These are phyloP conservation scores for Diadema setosum DNA, from an alignment of 35 echinoderm and acorn worm genomes.

Conservation along the genomic window DNA sequence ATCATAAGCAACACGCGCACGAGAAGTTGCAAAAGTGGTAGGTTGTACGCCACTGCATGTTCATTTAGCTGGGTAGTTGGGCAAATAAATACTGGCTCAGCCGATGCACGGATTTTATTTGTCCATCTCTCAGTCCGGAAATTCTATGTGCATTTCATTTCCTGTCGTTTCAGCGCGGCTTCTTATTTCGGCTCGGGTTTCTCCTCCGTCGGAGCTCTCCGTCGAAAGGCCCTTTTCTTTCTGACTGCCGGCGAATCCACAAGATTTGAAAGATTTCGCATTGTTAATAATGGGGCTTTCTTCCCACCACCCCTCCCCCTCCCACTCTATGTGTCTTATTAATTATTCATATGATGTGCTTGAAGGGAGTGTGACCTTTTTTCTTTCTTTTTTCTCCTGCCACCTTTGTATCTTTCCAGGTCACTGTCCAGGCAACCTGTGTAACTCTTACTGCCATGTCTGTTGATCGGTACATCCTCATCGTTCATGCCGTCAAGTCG, in stretches of 20 bases:
- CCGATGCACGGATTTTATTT: not conserved
- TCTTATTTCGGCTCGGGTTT: not conserved
- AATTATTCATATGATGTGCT: not conserved
- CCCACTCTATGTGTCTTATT: not conserved
- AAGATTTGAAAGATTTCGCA: not conserved
- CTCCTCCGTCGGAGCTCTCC: not conserved
- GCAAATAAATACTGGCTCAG: no score
- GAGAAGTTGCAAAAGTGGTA: no score
- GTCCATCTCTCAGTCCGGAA: not conserved
- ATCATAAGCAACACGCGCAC: no score
- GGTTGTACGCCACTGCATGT: no score
- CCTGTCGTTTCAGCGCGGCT: not conserved
- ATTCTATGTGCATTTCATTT: not conserved
- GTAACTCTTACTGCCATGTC: slow-evolving; percentile 91
- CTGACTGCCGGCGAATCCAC: not conserved
- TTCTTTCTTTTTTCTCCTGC: no score
- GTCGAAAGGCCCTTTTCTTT: not conserved
- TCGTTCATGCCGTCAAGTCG: slow-evolving; percentile 91
- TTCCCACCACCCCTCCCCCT: not conserved
- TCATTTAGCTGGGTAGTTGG: no score
- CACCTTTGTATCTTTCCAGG: slow-evolving; percentile 28
- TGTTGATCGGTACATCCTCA: slow-evolving; percentile 82
- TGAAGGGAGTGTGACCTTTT: not conserved
- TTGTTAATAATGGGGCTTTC: not conserved
- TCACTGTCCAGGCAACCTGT: slow-evolving; percentile 83